phyloP scores from a whole-genome alignment of 2,888 invertebrate species.

The Pammene fasciana region DNA sequence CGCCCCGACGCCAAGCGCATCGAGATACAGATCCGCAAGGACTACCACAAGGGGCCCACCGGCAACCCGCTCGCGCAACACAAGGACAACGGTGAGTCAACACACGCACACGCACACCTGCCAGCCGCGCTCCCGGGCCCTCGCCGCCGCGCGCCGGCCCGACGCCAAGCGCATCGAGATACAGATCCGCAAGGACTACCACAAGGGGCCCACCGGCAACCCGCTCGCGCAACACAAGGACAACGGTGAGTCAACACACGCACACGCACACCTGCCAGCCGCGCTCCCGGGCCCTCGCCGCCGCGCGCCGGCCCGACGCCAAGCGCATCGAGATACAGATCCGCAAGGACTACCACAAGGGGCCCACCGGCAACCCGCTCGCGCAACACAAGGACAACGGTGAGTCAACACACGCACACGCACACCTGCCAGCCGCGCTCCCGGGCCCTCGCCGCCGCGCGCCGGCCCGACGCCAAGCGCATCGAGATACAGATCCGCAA shows the following conservation, averaged over 20 bases:
- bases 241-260: slow-evolving; percentile 53
- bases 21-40: slow-evolving; percentile 76
- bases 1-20: slow-evolving; percentile 63
- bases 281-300: slow-evolving; percentile 65
- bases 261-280: slow-evolving; percentile 87
- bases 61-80: slow-evolving; percentile 45
- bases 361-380: slow-evolving; percentile 48
- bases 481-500: slow-evolving; percentile 78
- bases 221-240: slow-evolving; percentile 43
- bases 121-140: slow-evolving; percentile 75
- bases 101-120: slow-evolving; percentile 88
- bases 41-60: slow-evolving; percentile 67
- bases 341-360: slow-evolving; percentile 75
- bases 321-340: slow-evolving; percentile 76
- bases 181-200: slow-evolving; percentile 76
- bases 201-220: slow-evolving; percentile 59
- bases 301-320: slow-evolving; percentile 55
- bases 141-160: slow-evolving; percentile 53
- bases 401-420: slow-evolving; percentile 80
- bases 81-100: slow-evolving; percentile 33
- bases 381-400: slow-evolving; percentile 37
- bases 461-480: slow-evolving; percentile 59
- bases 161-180: slow-evolving; percentile 71
- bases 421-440: slow-evolving; percentile 85
- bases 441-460: slow-evolving; percentile 58